phyloP scores from a whole-genome alignment of 2,113 vertebrate species.

The Peromyscus leucopus region DNA sequence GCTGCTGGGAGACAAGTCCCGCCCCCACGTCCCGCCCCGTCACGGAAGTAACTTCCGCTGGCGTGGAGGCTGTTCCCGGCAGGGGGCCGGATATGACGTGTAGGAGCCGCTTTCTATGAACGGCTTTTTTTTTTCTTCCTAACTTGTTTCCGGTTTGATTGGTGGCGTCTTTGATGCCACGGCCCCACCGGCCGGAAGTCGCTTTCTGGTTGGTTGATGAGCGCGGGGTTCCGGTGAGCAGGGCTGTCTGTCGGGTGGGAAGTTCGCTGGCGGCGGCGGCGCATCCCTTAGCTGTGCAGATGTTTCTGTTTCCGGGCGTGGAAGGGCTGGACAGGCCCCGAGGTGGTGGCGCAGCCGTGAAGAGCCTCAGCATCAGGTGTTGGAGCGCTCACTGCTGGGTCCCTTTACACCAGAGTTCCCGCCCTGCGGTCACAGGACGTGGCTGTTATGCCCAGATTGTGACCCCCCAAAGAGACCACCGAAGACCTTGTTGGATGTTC shows the following conservation, averaged over 20 bases:
- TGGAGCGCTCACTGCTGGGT: no score
- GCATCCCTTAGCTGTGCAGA: background rate
- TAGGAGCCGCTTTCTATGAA: background rate
- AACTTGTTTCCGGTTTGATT: background rate
- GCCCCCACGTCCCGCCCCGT: fast-evolving
- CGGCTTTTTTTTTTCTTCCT: background rate
- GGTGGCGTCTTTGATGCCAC: fast-evolving
- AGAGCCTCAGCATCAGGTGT: background rate
- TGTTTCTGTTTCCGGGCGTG: background rate
- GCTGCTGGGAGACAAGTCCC: background rate
- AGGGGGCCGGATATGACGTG: background rate
- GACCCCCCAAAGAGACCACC: no score
- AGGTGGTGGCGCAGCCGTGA: background rate
- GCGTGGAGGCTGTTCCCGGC: fast-evolving
- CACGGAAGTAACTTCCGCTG: background rate
- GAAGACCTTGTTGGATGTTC: no score
- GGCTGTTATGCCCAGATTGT: no score
- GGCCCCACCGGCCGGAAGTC: fast-evolving
- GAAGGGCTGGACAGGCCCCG: background rate
- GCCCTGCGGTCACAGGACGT: background rate
- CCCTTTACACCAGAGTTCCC: background rate
- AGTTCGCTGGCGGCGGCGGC: background rate
- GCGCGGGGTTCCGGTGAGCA: background rate
- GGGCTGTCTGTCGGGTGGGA: no score
- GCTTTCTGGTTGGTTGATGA: background rate